These are phyloP conservation scores for Silurus aristotelis DNA, from an alignment of 2,797 vertebrate species.

Conservation along the genomic window DNA sequence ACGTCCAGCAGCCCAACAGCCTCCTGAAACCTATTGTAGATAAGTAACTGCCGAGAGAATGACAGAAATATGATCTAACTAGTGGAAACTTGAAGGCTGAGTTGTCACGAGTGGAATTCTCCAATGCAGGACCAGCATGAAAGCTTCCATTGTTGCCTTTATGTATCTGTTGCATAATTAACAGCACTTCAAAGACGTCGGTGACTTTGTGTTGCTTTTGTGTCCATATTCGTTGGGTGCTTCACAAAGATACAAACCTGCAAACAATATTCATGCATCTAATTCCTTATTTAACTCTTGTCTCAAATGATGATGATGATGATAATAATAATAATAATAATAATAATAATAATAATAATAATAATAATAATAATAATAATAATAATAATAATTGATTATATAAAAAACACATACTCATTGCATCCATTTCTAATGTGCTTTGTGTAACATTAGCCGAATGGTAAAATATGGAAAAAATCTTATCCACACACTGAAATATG, in stretches of 20 bases:
- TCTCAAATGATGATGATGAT: slow-evolving; percentile 11
- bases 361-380: not conserved
- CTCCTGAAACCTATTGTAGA: slow-evolving; percentile 24
- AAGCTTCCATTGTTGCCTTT: slow-evolving; percentile 33
- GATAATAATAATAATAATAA: not conserved
- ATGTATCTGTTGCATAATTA: slow-evolving; percentile 34
- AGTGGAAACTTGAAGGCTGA: not conserved
- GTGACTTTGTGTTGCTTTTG: slow-evolving; percentile 20
- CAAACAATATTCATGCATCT: not conserved
- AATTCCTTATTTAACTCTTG: slow-evolving; percentile 25
- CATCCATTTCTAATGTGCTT: slow-evolving; percentile 51
- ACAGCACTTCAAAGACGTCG: slow-evolving; percentile 22
- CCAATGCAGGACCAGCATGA: slow-evolving; percentile 9
- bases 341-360: slow-evolving; percentile 10
- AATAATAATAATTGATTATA: slow-evolving; percentile 8
- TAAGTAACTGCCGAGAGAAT: slow-evolving; percentile 26
- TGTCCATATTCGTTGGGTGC: not conserved
- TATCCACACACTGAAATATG: slow-evolving; percentile 49
- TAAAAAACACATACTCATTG: not conserved
- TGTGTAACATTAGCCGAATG: slow-evolving; percentile 28
- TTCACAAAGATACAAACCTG: not conserved
- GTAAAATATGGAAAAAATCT: slow-evolving; percentile 51
- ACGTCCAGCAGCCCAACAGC: not conserved
- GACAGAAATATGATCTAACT: slow-evolving; percentile 26
- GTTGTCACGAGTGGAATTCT: slow-evolving; percentile 17